Evolutionary conservation across 2,113 vertebrate genomes (phyloP), one percentile per base, ranked within the genome.

Genomic region (Drymodes brunneopygia): DNA sequence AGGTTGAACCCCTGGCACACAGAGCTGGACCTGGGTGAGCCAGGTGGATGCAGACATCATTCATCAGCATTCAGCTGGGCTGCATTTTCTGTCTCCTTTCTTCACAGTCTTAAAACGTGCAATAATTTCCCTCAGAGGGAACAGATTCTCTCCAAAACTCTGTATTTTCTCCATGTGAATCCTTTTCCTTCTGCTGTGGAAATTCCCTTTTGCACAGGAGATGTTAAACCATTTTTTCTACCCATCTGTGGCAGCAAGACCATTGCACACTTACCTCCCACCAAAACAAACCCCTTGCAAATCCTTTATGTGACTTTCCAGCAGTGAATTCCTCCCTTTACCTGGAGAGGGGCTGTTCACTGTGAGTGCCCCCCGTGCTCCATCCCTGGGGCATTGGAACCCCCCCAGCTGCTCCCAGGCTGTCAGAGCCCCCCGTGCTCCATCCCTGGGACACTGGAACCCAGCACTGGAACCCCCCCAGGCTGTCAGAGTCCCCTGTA

Each of bases 401-500:
- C 14, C 17, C 1, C 38, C 38, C 10, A 23, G 7, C 45, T 72
- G 53, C 24, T 7, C 38, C 35, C 48, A 27, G 48, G 9, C 3
- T 0, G 0, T 54, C 35, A 28, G 11, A 36, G 40, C n/a, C 27
- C 8, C 45, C 40, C 11, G 6, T 22, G 35, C 45, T 5, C 3
- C 31, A 12, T 2, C 36, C 2, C 4, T 36, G 66, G n/a, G n/a
- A n/a, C n/a, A n/a, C n/a, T n/a, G n/a, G n/a, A n/a, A n/a, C n/a
- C 38, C 38, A 38, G 35, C 42, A 20, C 25, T 10, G 2, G 1
- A 31, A 25, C 9, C 14, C 17, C 1, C 38, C 35, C 48, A 27
- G 48, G 9, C 3, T 0, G 0, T 54, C 35, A 28, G 11, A 36
- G 40, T 31, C 27, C 8, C 45, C 40, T 12, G 6, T 22, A 33